These are phyloP conservation scores for Aviceda subcristata DNA, from an alignment of 2,113 vertebrate genomes.

Conservation along the genomic window DNA sequence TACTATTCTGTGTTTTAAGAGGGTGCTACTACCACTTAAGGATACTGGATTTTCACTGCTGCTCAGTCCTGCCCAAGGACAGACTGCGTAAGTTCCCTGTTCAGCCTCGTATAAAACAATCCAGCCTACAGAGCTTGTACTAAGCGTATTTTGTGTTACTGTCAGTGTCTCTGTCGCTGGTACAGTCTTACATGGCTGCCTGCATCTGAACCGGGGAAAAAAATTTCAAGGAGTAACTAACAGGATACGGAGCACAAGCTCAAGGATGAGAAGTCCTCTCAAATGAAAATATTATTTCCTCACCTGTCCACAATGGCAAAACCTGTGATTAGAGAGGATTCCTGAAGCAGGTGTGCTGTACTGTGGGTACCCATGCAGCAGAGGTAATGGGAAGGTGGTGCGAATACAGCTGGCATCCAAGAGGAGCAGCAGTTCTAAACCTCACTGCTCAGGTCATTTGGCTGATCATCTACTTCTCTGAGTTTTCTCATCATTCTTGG, in stretches of 20 bases:
- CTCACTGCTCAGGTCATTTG: not conserved
- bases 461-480: not conserved
- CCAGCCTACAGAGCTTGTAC: not conserved
- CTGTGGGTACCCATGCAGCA: not conserved
- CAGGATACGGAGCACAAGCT: not conserved
- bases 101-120: not conserved
- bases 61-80: not conserved
- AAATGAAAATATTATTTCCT: not conserved
- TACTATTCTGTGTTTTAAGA: not conserved
- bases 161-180: not conserved
- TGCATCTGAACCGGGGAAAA: not conserved
- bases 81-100: not conserved
- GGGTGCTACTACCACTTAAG: not conserved
- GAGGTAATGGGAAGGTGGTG: accelerated
- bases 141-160: not conserved
- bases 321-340: not conserved
- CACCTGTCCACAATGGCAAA: not conserved
- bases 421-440: not conserved
- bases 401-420: accelerated
- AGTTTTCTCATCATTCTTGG: not conserved
- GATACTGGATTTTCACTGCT: not conserved
- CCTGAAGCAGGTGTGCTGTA: not conserved
- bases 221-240: not conserved
- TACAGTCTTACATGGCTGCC: not conserved
- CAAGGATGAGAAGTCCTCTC: not conserved